Evolutionary conservation across 2,888 invertebrate species (phyloP).

Genomic region (Syritta pipiens): DNA sequence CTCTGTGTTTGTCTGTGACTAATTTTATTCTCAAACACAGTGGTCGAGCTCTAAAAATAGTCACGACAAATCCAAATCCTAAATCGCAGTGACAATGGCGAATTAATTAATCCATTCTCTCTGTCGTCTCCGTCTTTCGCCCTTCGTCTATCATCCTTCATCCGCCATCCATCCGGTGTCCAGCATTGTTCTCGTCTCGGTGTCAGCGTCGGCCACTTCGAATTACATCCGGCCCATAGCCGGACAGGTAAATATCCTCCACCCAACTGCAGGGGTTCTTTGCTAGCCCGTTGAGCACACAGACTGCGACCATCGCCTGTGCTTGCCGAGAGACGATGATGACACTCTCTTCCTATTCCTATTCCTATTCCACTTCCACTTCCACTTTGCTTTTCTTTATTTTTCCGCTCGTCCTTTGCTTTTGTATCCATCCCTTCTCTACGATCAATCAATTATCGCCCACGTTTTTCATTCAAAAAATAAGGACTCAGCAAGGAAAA

Average conservation of each 20-base stretch:
- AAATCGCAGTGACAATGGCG: conserved; percentile 26
- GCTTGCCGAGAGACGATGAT: conserved; percentile 16
- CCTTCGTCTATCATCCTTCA: too few relatives aligned
- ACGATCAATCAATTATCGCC: conserved; percentile 48
- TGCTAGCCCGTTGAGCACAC: too few relatives aligned
- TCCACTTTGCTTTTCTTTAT: background rate
- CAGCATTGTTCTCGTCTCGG: background rate
- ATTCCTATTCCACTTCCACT: too few relatives aligned
- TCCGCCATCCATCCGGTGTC: too few relatives aligned
- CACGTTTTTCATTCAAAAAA: conserved; percentile 53
- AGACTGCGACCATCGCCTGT: background rate
- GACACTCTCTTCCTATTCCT: conserved; percentile 9
- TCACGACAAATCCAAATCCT: background rate
- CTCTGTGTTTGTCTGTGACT: conserved; percentile 39
- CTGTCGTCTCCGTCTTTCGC: too few relatives aligned
- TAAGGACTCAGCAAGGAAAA: conserved; percentile 6
- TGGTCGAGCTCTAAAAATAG: conserved; percentile 25
- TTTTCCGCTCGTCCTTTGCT: background rate
- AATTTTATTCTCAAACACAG: conserved; percentile 40
- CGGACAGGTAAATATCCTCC: conserved; percentile 29
- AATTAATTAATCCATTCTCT: conserved; percentile 28
- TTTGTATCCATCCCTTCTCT: background rate
- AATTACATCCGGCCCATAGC: background rate
- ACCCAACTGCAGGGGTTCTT: background rate
- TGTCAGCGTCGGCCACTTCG: background rate